phyloP scores from a whole-genome alignment of 2,113 vertebrate genomes.

The Pimephales promelas region DNA sequence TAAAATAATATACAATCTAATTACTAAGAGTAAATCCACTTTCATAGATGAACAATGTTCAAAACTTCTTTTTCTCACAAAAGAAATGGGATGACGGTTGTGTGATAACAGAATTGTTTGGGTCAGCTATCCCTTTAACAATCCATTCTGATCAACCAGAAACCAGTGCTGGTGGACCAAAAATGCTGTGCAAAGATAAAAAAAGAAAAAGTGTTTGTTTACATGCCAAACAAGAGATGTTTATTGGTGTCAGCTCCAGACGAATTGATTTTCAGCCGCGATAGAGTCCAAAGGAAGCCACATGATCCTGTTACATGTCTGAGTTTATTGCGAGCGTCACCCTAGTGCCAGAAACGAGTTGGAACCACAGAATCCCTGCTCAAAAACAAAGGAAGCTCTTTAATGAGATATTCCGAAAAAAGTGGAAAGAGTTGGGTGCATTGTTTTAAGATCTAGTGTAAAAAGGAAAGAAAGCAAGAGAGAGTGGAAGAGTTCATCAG shows the following conservation, averaged over 20 bases:
- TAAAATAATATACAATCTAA: not conserved
- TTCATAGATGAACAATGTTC: not conserved
- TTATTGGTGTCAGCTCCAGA: conserved; percentile 23
- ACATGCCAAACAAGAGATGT: conserved; percentile 25
- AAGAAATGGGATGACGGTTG: not conserved
- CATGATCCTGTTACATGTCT: conserved; percentile 51
- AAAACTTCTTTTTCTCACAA: not conserved
- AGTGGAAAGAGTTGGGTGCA: not conserved
- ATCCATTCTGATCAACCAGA: not conserved
- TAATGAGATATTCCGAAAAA: not conserved
- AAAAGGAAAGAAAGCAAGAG: not conserved
- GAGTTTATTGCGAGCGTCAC: conserved; percentile 14
- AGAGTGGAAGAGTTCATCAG: conserved; percentile 42
- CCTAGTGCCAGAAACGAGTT: conserved; percentile 27
- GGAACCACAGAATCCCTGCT: conserved; percentile 20
- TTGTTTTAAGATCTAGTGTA: not conserved
- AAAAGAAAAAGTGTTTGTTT: conserved; percentile 13
- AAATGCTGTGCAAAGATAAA: not conserved
- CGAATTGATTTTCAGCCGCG: conserved; percentile 46
- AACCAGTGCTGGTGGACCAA: not conserved
- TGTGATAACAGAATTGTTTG: not conserved
- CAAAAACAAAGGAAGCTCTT: not conserved
- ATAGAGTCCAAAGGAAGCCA: conserved; percentile 37
- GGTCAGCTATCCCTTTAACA: not conserved
- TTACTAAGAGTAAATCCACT: not conserved